These are phyloP conservation scores for Eurystomus gularis DNA, from an alignment of 2,113 vertebrate genomes.

Conservation along the genomic window DNA sequence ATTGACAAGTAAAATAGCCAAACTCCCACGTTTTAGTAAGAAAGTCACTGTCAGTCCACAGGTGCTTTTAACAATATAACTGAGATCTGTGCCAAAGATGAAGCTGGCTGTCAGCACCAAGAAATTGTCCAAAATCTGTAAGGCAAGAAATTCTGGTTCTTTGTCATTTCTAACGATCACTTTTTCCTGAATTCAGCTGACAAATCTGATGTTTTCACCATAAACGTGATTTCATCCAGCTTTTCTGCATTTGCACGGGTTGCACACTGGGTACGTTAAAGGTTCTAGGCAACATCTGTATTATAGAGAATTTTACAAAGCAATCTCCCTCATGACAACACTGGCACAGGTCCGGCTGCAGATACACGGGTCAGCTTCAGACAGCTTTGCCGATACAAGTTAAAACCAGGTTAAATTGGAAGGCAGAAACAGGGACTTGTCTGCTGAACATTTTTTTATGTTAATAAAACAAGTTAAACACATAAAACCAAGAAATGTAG, in stretches of 20 bases:
- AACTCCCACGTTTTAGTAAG: not conserved
- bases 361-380: not conserved
- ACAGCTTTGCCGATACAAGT: not conserved
- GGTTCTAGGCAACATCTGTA: not conserved
- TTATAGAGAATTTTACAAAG: not conserved
- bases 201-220: not conserved
- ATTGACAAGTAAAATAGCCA: fast-evolving
- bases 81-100: not conserved
- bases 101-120: not conserved
- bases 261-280: not conserved
- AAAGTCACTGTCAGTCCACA: not conserved
- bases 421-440: not conserved
- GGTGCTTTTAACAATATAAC: not conserved
- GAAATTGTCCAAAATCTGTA: not conserved
- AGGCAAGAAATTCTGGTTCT: not conserved
- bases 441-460: not conserved
- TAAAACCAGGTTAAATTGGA: not conserved
- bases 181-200: not conserved
- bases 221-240: not conserved
- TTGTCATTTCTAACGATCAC: not conserved
- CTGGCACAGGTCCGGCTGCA: not conserved
- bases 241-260: not conserved
- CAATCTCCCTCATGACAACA: not conserved
- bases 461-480: not conserved
- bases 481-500: not conserved